Evolutionary conservation across 2,113 vertebrate species (phyloP).

Genomic region (Petroica traversi): DNA sequence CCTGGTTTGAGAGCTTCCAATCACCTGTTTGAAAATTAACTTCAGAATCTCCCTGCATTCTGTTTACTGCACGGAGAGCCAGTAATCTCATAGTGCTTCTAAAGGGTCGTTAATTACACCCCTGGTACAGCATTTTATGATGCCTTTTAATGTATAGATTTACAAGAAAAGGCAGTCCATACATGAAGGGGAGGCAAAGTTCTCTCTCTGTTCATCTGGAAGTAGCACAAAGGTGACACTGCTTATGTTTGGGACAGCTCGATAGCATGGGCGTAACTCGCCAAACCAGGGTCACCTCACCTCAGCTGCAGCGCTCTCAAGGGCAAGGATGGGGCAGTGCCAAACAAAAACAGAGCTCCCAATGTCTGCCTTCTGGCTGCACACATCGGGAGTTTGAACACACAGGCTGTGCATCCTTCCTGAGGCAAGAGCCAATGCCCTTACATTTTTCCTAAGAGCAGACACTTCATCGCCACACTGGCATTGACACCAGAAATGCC

Average conservation of each 20-base stretch:
- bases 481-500: accelerated
- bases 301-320: not conserved
- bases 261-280: accelerated
- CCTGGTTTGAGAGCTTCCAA: not conserved
- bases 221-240: not conserved
- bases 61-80: not conserved
- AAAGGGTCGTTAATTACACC: not conserved
- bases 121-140: not conserved
- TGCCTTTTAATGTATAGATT: not conserved
- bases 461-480: not conserved
- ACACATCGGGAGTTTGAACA: not conserved
- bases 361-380: not conserved
- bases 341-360: not conserved
- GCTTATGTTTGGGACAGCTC: not conserved
- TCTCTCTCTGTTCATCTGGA: not conserved
- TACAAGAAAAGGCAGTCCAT: not conserved
- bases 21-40: not conserved
- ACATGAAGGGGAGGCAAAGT: not conserved
- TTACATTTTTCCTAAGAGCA: accelerated
- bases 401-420: not conserved
- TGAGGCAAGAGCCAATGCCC: not conserved
- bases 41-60: not conserved
- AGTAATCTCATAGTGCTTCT: not conserved
- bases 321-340: not conserved
- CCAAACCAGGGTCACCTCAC: not conserved